These are phyloP conservation scores for Drosophila virilis DNA, from an alignment of 1,140 invertebrate genomes.

Conservation along the genomic window DNA sequence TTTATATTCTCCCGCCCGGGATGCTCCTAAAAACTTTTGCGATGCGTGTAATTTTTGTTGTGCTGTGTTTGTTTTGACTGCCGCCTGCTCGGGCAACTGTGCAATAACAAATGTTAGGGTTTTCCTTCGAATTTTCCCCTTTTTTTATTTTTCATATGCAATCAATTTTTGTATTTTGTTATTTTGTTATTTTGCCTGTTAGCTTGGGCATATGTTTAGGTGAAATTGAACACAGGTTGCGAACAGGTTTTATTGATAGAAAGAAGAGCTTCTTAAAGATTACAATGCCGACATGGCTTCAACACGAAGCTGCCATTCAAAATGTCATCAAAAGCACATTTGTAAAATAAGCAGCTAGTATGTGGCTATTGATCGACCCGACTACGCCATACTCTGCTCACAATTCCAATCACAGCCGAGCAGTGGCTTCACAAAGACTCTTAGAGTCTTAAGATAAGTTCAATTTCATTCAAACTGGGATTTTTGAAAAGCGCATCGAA, in stretches of 20 bases:
- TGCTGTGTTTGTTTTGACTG: conserved; percentile 16
- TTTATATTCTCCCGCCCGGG: conserved; percentile 1
- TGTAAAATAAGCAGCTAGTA: conserved; percentile 14
- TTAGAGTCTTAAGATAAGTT: no score
- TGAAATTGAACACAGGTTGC: conserved; percentile 10
- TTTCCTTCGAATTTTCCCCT: background rate
- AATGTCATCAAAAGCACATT: conserved; percentile 78
- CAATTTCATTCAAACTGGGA: no score
- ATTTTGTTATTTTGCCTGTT: conserved; percentile 9
- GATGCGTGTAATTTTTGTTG: conserved; percentile 34
- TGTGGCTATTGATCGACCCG: background rate
- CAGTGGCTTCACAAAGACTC: no score
- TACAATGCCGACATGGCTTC: conserved; percentile 22
- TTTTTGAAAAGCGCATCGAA: no score
- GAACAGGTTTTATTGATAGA: conserved; percentile 16
- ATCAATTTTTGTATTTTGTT: conserved; percentile 34
- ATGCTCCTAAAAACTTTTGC: conserved; percentile 36
- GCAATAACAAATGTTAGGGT: conserved; percentile 5
- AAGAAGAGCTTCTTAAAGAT: conserved; percentile 7
- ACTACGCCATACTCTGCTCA: background rate
- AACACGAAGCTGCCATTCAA: conserved; percentile 39
- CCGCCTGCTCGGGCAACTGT: no score
- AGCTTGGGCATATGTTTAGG: conserved; percentile 6
- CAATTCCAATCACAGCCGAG: no score
- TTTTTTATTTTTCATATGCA: conserved; percentile 8